Evolutionary conservation across 2,797 vertebrate species (phyloP).

Genomic region (Channa striata): DNA sequence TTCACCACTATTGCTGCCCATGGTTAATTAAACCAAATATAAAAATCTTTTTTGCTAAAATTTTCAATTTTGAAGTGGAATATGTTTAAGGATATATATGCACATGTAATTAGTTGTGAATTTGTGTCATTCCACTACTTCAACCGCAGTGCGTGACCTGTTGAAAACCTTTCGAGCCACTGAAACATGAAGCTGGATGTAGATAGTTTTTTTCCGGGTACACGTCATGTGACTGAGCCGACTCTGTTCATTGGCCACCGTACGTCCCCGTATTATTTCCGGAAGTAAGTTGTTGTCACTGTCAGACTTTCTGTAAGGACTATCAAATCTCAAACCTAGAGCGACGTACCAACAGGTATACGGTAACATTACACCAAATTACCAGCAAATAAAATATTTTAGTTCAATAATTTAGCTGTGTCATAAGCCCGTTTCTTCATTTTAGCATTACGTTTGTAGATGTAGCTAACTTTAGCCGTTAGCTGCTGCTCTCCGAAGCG

Average conservation of each 20-base stretch:
- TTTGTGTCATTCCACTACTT: too few relatives aligned
- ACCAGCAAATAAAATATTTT: rapidly evolving
- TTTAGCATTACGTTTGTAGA: not conserved
- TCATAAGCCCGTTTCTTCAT: not conserved
- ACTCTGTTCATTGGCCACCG: constrained; percentile 54
- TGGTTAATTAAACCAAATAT: too few relatives aligned
- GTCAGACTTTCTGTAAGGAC: constrained; percentile 56
- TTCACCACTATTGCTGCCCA: too few relatives aligned
- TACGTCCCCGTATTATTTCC: constrained; percentile 76
- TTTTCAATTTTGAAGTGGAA: too few relatives aligned
- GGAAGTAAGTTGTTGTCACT: constrained; percentile 72
- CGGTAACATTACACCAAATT: rapidly evolving
- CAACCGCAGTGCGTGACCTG: too few relatives aligned
- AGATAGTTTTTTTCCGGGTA: not conserved
- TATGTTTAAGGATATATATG: too few relatives aligned
- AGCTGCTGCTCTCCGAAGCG: constrained; percentile 43
- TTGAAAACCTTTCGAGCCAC: not conserved
- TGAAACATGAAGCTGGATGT: not conserved
- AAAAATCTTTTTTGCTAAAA: too few relatives aligned
- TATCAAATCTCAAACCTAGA: constrained; percentile 14
- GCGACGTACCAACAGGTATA: constrained; percentile 51
- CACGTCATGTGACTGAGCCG: constrained; percentile 57
- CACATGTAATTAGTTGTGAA: too few relatives aligned
- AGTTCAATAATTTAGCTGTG: rapidly evolving
- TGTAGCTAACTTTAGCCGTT: constrained; percentile 58